Evolutionary conservation across 2,888 invertebrate genomes (phyloP), one percentile per base, ranked within the genome.

Genomic region (Macrostomum cliftonense): DNA sequence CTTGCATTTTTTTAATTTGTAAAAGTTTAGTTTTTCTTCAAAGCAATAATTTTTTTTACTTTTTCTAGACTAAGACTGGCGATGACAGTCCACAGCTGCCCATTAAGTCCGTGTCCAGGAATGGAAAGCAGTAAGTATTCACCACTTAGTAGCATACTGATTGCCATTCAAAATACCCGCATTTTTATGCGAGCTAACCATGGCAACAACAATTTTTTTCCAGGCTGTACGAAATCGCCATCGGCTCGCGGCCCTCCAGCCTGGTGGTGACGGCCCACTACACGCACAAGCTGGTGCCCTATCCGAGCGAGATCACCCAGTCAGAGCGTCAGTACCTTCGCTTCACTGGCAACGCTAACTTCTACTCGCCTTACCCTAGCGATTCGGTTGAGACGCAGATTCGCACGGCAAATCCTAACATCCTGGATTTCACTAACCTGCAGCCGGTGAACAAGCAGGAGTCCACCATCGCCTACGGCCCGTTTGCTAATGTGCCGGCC

Each of bases 291-390:
- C 21, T 50, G 12, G 71, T 85, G 0, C 86, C 95, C 0, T 83
- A 82, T 71, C 97, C 97, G 1, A 79, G 78, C 12, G 78, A 81
- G 58, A 89, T 97, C 53, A 76, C 79, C 0, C 97, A 97, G 68
- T 80, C 83, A 54, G 95, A 97, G 61, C 84, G 85, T 61, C 97
- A 99, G 56, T 75, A 88, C 55, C 85, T 97, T 0, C 78, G 82
- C 56, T 93, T 82, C 65, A 77, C 75, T 56, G 89, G 88, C 21
- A 85, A 81, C 63, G 76, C 83, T 50, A 83, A 86, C 64, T 75
- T 82, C 48, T 87, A 79, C 64, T 78, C 83, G 0, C 85, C 88
- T 0, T 97, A 95, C 68, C 66, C 73, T 50, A 80, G 85, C 0
- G 68, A 70, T 0, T 79, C 80, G 39, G 89, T 93, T 69, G 85